Evolutionary conservation across 2,797 vertebrate genomes (phyloP), one percentile per base, ranked within the genome.

Genomic region (Florisuga fusca): DNA sequence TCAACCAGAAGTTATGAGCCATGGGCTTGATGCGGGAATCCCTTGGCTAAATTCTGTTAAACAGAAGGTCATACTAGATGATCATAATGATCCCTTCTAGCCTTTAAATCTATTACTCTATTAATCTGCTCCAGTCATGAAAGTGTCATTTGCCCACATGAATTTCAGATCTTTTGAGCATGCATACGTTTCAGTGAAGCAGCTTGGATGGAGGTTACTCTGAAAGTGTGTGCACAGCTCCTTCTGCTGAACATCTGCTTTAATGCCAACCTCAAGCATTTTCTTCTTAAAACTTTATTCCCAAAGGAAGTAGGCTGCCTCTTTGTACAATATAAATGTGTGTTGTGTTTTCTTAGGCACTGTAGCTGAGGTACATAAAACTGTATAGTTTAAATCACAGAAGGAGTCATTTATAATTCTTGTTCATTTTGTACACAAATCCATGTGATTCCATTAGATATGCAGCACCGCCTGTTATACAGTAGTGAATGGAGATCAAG

Each of bases 401-500:
- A 85, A 96, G 55, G 67, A 96, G 90, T 69, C 87, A 93, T 96
- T 97, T 97, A 93, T 94, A 96, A 96, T 94, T 97, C 92, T 89
- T 93, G 94, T 95, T 97, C 96, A 92, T 96, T 95, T 96, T 94
- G 88, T 95, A 96, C 79, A 64, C 89, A 93, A 95, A 94, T 94
- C 84, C 74, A 51, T 90, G 84, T 84, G 87, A 95, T 94, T 85
- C 90, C 62, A 90, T 96, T 97, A 96, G 96, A 95, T 96, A 95
- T 96, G 92, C 95, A 92, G 95, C 94, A 50, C 88, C 86, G 92
- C 71, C 83, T 96, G 84, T 93, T 97, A 86, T 71, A 57, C 83
- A 71, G 76, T 90, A 90, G 91, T 96, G 96, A 96, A 96, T 94
- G 90, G 95, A 97, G 96, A 96, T 96, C 95, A 97, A 96, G 95